These are phyloP conservation scores for Prolemur simus DNA, from an alignment of 2,113 vertebrate species.

Conservation along the genomic window DNA sequence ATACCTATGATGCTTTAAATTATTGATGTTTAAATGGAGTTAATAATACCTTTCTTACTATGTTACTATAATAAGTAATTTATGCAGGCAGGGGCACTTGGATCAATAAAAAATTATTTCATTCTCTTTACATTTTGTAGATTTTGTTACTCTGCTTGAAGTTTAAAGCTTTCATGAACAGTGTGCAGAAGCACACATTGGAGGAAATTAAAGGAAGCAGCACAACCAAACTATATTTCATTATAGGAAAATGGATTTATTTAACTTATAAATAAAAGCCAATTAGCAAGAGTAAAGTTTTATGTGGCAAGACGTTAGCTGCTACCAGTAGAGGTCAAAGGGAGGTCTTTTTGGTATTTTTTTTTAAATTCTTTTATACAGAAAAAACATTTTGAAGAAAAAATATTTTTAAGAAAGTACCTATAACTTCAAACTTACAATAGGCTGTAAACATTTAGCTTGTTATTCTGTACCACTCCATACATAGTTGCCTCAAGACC, in stretches of 20 bases:
- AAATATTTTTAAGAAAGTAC: neutral
- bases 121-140: neutral
- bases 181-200: neutral
- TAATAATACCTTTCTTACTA: neutral
- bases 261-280: neutral
- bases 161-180: conserved; percentile 6
- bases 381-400: neutral
- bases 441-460: neutral
- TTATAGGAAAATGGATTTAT: conserved; percentile 24
- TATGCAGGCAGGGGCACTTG: neutral
- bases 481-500: neutral
- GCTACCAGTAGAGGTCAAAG: neutral
- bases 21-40: neutral
- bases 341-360: neutral
- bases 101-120: neutral
- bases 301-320: neutral
- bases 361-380: neutral
- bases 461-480: neutral
- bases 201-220: neutral
- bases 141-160: neutral
- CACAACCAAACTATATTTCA: neutral
- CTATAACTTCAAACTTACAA: neutral
- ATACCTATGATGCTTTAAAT: neutral
- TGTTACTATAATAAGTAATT: conserved; percentile 4
- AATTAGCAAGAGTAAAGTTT: neutral